Evolutionary conservation across 2,797 vertebrate species (phyloP).

Genomic region (Trichosurus vulpecula): DNA sequence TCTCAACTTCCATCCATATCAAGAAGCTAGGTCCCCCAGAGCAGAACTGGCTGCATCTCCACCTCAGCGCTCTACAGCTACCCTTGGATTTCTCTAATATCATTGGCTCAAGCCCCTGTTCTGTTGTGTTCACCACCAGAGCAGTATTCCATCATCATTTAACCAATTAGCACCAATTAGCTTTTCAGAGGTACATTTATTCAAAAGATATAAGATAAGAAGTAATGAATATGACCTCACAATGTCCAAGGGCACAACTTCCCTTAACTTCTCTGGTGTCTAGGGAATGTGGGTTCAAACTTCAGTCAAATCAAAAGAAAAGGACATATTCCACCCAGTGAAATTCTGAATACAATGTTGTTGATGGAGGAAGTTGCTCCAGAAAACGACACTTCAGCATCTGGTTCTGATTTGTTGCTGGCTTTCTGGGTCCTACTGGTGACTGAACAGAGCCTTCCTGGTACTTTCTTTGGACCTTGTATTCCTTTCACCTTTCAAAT

Average conservation of each 20-base stretch:
- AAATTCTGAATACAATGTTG: not conserved
- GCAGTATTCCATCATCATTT: not conserved
- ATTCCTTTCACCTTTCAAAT: not conserved
- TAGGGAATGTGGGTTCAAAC: not conserved
- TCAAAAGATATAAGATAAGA: not conserved
- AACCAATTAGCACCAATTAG: not conserved
- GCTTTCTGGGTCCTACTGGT: not conserved
- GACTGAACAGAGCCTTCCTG: not conserved
- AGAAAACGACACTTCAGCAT: not conserved
- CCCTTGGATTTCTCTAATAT: not conserved
- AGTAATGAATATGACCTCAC: not conserved
- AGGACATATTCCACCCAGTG: not conserved
- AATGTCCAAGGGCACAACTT: not conserved
- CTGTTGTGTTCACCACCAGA: not conserved
- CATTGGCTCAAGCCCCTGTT: not conserved
- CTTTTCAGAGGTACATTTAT: not conserved
- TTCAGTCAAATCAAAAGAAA: not conserved
- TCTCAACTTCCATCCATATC: not conserved
- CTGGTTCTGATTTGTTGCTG: not conserved
- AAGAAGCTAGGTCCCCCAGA: not conserved
- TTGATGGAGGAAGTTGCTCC: not conserved
- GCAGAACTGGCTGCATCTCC: not conserved
- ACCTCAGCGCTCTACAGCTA: not conserved
- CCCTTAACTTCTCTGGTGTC: not conserved
- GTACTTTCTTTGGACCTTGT: not conserved